phyloP scores from a whole-genome alignment of 2,797 vertebrate genomes.

The Discoglossus pictus region DNA sequence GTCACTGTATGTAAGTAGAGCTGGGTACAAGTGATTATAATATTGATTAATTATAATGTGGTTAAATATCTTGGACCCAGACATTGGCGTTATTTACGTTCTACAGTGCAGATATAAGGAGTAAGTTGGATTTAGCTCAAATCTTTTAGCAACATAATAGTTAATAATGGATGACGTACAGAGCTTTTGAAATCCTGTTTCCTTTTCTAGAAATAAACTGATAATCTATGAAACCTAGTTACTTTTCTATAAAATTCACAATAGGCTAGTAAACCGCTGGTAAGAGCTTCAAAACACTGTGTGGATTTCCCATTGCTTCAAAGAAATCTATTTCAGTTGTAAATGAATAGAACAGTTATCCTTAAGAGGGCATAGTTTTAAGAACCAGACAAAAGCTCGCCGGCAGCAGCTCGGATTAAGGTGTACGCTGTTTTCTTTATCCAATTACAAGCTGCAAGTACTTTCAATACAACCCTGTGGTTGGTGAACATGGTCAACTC shows the following conservation, averaged over 20 bases:
- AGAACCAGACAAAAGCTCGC: slow-evolving; percentile 13
- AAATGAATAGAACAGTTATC: slow-evolving; percentile 32
- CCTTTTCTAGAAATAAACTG: too few relatives aligned
- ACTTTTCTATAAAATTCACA: slow-evolving; percentile 28
- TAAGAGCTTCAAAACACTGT: slow-evolving; percentile 24
- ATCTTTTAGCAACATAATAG: too few relatives aligned
- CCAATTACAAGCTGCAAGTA: not conserved
- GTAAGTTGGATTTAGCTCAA: too few relatives aligned
- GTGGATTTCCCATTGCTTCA: slow-evolving; percentile 25
- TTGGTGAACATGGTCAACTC: slow-evolving; percentile 9
- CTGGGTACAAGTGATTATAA: too few relatives aligned
- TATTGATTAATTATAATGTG: too few relatives aligned
- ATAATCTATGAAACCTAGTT: too few relatives aligned
- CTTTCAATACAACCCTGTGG: slow-evolving; percentile 3
- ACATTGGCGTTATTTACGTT: too few relatives aligned
- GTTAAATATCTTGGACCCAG: too few relatives aligned
- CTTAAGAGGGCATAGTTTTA: slow-evolving; percentile 18
- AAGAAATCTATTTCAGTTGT: slow-evolving; percentile 32
- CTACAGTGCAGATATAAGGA: too few relatives aligned
- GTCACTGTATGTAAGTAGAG: too few relatives aligned
- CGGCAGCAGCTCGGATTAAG: slow-evolving; percentile 12
- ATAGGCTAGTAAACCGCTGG: slow-evolving; percentile 25
- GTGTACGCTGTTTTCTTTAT: slow-evolving; percentile 4
- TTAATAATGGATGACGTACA: too few relatives aligned
- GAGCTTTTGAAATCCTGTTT: too few relatives aligned